Conservation (phyloP, 2,888 invertebrate species). For the Dicyrtomina minuta region DNA sequence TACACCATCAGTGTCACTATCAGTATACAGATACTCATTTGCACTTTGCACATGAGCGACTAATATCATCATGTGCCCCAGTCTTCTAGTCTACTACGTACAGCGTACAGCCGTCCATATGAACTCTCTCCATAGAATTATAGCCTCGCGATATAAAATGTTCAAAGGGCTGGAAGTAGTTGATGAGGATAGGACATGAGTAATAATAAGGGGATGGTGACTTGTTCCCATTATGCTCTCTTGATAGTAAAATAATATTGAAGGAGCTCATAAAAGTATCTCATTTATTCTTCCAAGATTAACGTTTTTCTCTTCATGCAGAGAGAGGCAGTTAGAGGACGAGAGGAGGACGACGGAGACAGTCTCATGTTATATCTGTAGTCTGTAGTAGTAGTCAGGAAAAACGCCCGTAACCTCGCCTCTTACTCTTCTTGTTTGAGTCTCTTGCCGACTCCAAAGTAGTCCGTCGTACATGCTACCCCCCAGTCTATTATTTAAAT, state of each 20-base stretch:
- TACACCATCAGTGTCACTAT: too few species aligned
- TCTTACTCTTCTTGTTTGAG: background rate
- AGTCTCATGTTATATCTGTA: too few species aligned
- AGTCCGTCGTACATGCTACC: background rate
- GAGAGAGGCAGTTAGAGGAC: background rate
- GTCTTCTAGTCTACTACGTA: too few species aligned
- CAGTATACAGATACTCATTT: too few species aligned
- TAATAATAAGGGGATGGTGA: slow-evolving; percentile 1
- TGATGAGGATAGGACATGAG: slow-evolving; percentile 15
- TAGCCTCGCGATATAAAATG: background rate
- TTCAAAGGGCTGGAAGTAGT: background rate
- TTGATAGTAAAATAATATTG: slow-evolving; percentile 23
- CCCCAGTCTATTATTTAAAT: background rate
- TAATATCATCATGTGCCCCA: too few species aligned
- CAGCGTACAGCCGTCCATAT: too few species aligned
- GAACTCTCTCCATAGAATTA: background rate
- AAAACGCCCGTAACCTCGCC: background rate
- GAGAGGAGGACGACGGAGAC: too few species aligned
- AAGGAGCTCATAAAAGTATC: slow-evolving; percentile 19
- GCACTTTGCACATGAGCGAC: too few species aligned
- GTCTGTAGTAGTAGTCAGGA: background rate
- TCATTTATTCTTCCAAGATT: slow-evolving; percentile 16
- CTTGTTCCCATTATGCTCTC: slow-evolving; percentile 3
- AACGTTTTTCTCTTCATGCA: background rate
- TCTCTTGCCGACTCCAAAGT: background rate